Base-by-base conservation (phyloP, 64 coral and sea anemone genomes). In the Stichodactyla helianthus region DNA sequence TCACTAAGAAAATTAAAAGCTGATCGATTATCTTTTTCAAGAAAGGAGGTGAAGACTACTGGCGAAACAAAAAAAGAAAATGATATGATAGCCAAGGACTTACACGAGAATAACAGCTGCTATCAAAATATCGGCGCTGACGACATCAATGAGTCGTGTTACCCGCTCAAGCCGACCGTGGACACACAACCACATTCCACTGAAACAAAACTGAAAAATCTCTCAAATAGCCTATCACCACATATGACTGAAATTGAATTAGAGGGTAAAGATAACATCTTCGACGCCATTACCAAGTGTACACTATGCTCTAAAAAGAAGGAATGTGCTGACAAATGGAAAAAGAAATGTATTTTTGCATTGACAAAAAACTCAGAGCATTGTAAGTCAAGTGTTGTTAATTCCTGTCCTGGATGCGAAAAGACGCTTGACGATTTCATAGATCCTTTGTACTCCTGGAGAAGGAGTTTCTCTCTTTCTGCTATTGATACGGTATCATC, bases 11-110 rank as follows among this genome's bases (percentile, higher is more conserved):
- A 11, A 74, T 31, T 27, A 74, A 74, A 74, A 74, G 15, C 12
- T 79, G 17, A 79, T 53, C 11, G 18, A 53, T 81, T 81, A 53
- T 22, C 53, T 81, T 54, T 51, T 50, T 52, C 52, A 81, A 81
- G 78, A 81, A 81, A 81, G 78, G 78, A 81, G 51, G 78, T 81
- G 5, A 81, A 81, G 68, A 74, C 10, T 31, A 74, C 35, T 20
- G 78, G 25, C 26, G 50, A 81, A 17, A 81, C 25, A 13, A 81
- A 15, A 18, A 52, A 81, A 52, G 78, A 52, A 81, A 51, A 19
- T 16, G 54, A 74, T 23, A 74, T 6, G 0, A n/a, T 31, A n/a
- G 68, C 25, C 6, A 65, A 65, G 5, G 68, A 74, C 68, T 31
- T 3, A 9, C 5, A 74, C 23, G 9, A 11, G 8, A 15, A 58